Evolutionary conservation across 2,113 vertebrate species (phyloP), one percentile per base, ranked within the genome.

Genomic region (Gila orcuttii): DNA sequence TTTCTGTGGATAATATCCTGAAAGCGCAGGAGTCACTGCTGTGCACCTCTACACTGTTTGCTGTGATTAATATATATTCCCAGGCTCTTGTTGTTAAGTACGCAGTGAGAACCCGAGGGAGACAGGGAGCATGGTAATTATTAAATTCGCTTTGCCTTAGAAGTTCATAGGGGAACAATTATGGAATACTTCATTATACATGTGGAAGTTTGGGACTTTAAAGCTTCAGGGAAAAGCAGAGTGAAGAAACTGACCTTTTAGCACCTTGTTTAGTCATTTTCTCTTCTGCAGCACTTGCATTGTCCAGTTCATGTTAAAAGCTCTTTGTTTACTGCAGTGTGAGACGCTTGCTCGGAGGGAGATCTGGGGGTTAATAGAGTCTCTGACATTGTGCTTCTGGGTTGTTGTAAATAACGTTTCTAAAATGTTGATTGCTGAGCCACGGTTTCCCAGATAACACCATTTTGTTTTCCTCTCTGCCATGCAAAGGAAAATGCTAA

Each of bases 51-150:
- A 52, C 57, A 55, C 79, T 64, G 62, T 36, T 23, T 52, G 15
- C 28, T 2, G 59, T 64, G 28, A 80, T 80, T 69, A 82, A 82
- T 82, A 52, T 33, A 69, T 69, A 82, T 69, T 69, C 80, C 80
- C 80, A 31, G 42, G 80, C 80, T 69, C 45, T 50, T n/a, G 80
- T 82, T 82, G 62, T 64, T 82, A 69, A 82, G 79, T 81, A 31
- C 59, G 66, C 79, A 81, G 23, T 50, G 64, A 33, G 80, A 82
- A 69, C 45, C 17, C 28, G 42, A 52, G 80, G 28, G 62, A 68
- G 80, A 50, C 5, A 23, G 64, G 25, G 45, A 82, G 64, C 47
- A 21, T n/a, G 62, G 80, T 82, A 82, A 82, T 82, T 82, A 82
- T 82, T 82, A 69, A 68, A 66, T 82, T 69, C 42, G 60, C 80